phyloP scores from a whole-genome alignment of 2,797 vertebrate genomes.

The Cirrhinus molitorella region DNA sequence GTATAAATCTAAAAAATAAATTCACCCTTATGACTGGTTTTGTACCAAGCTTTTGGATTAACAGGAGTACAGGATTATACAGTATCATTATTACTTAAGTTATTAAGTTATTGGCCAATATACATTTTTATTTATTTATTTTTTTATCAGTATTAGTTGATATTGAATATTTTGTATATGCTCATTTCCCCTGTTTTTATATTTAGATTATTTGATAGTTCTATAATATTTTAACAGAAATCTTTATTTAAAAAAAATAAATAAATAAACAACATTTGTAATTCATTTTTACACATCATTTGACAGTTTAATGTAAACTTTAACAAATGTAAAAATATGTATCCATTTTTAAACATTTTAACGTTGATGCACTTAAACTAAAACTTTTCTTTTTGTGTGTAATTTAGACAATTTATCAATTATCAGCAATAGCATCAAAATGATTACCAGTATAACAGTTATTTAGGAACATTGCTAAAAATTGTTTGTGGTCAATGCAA shows the following conservation, averaged over 20 bases:
- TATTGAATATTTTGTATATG: background rate
- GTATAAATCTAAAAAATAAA: no score
- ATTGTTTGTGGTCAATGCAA: no score
- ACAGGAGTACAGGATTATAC: background rate
- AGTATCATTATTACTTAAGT: no score
- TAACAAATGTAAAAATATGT: no score
- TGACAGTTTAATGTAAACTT: no score
- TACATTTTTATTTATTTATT: background rate
- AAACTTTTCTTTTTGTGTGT: no score
- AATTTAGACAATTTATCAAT: background rate
- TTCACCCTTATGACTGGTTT: no score
- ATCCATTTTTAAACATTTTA: background rate
- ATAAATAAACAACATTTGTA: no score
- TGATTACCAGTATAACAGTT: background rate
- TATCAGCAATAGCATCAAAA: background rate
- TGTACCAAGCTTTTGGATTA: background rate
- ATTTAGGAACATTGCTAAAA: background rate
- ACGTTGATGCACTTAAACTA: background rate
- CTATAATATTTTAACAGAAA: background rate
- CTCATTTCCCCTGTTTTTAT: background rate
- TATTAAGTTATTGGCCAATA: background rate
- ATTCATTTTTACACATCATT: no score
- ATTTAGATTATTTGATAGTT: background rate
- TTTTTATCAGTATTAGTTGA: no score
- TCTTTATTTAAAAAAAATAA: background rate